phyloP scores from a whole-genome alignment of 2,797 vertebrate species.

The Schizopygopsis malacanthus region DNA sequence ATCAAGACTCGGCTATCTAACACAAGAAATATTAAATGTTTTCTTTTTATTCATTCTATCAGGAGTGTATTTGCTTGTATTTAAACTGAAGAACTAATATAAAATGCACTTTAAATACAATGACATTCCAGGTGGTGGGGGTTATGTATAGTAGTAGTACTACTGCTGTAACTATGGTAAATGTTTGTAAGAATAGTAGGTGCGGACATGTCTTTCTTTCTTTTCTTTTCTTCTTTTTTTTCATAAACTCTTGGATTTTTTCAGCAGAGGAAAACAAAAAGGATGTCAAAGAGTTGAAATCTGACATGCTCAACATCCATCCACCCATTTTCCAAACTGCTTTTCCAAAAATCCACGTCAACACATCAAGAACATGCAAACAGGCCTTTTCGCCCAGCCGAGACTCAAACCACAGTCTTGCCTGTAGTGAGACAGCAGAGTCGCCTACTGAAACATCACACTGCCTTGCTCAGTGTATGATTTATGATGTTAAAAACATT shows the following conservation, averaged over 20 bases:
- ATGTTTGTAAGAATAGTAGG: too few species aligned
- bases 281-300: slow-evolving; percentile 14
- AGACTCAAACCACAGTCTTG: neutral
- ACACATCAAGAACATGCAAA: neutral
- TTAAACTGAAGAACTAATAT: neutral
- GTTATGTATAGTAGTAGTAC: neutral
- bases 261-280: neutral
- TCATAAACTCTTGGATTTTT: neutral
- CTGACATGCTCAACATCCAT: slow-evolving; percentile 3
- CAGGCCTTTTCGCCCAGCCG: neutral
- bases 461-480: neutral
- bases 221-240: too few species aligned
- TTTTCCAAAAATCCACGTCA: neutral
- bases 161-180: neutral
- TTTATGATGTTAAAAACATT: neutral
- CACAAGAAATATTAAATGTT: neutral
- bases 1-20: neutral
- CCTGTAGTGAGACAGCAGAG: neutral
- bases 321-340: slow-evolving; percentile 1
- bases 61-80: neutral
- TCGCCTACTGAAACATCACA: neutral
- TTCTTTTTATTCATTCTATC: neutral
- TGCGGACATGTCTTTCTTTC: neutral
- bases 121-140: neutral
- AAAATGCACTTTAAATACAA: neutral